phyloP scores from a whole-genome alignment of 2,888 invertebrate genomes.

The Carterocephalus palaemon region DNA sequence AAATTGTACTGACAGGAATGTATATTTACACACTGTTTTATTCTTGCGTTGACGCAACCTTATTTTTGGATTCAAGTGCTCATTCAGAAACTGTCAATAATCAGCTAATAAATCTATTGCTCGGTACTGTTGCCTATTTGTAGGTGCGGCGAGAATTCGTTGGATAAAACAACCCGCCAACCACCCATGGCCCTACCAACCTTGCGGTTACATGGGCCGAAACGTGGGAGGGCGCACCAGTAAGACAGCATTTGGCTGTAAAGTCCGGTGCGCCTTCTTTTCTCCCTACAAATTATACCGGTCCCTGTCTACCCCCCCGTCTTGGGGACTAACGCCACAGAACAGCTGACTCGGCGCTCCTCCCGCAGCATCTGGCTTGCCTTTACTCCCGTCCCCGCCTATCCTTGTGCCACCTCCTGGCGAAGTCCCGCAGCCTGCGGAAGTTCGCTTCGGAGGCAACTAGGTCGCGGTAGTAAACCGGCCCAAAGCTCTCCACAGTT shows the following conservation, averaged over 20 bases:
- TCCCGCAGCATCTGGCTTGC: too few species aligned
- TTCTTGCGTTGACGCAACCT: too few species aligned
- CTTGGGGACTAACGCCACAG: background rate
- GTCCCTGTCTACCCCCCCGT: background rate
- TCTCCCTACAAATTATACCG: conserved; percentile 12
- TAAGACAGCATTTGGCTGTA: background rate
- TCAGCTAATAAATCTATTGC: too few species aligned
- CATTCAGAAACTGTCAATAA: too few species aligned
- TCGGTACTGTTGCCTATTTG: too few species aligned
- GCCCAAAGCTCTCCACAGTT: background rate
- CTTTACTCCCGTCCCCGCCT: background rate
- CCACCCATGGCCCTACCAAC: conserved; percentile 13
- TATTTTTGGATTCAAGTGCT: too few species aligned
- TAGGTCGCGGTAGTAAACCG: conserved; percentile 8
- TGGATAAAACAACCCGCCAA: conserved; percentile 5
- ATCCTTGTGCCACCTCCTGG: background rate
- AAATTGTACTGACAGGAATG: too few species aligned
- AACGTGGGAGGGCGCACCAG: conserved; percentile 1
- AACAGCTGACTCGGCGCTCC: background rate
- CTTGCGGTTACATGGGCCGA: conserved; percentile 11
- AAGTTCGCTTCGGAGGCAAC: conserved; percentile 1
- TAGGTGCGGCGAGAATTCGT: too few species aligned
- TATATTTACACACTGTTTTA: too few species aligned
- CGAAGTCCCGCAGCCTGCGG: background rate
- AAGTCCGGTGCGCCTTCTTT: conserved; percentile 3